Evolutionary conservation across 2,113 vertebrate species (phyloP).

Genomic region (Mustela nigripes): DNA sequence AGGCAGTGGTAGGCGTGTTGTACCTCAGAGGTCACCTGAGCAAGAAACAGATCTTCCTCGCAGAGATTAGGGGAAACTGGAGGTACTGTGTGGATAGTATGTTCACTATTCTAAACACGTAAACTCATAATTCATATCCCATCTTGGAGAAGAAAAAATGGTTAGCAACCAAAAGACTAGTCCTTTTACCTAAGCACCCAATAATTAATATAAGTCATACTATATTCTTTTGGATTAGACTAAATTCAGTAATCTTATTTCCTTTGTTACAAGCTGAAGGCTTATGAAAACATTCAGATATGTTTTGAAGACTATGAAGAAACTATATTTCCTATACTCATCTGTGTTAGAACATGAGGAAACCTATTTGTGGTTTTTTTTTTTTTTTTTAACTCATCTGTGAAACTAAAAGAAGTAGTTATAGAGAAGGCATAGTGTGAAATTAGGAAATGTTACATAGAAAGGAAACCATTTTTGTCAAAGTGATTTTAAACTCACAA

Average conservation of each 20-base stretch:
- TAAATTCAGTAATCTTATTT: not conserved
- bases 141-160: not conserved
- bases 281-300: not conserved
- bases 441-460: not conserved
- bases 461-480: not conserved
- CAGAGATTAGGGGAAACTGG: not conserved
- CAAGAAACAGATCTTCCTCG: not conserved
- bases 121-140: not conserved
- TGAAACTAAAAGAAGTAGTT: not conserved
- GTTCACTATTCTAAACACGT: not conserved
- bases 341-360: not conserved
- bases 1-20: too few species aligned
- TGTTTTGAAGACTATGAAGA: not conserved
- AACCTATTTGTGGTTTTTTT: not conserved
- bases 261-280: not conserved
- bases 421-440: not conserved
- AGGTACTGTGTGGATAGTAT: not conserved
- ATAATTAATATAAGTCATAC: not conserved
- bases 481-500: slow-evolving; percentile 10
- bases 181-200: not conserved
- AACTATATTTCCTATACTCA: not conserved
- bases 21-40: not conserved
- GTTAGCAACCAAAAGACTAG: not conserved
- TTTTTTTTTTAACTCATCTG: not conserved
- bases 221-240: not conserved